Conservation (phyloP, 2,888 invertebrate genomes). For the Branchipolynoe longqiensis region DNA sequence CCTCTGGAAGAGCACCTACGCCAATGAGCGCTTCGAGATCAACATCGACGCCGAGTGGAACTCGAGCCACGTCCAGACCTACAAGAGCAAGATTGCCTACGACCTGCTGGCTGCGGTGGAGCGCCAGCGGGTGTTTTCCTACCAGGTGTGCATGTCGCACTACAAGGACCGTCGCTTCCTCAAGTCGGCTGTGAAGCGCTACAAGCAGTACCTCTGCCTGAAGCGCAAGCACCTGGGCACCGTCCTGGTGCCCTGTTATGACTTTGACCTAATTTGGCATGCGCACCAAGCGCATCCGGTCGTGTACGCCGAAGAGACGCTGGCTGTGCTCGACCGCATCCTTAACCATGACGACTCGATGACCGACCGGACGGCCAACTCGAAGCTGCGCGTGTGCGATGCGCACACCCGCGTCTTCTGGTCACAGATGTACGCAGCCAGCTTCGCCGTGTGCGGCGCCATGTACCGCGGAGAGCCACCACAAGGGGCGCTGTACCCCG, state of each 20-base stretch:
- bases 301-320: conserved; percentile 76
- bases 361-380: conserved; percentile 81
- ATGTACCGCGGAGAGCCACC: conserved; percentile 83
- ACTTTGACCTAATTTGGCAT: conserved; percentile 83
- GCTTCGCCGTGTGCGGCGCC: conserved; percentile 80
- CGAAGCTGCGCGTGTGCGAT: conserved; percentile 81
- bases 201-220: conserved; percentile 81
- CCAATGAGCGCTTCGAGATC: conserved; percentile 73
- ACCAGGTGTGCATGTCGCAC: conserved; percentile 83
- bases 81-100: conserved; percentile 70
- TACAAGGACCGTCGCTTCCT: conserved; percentile 82
- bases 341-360: conserved; percentile 83
- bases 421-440: conserved; percentile 80
- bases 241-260: conserved; percentile 83
- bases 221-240: conserved; percentile 81
- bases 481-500: conserved; percentile 78
- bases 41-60: conserved; percentile 62
- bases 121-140: conserved; percentile 82
- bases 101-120: conserved; percentile 81
- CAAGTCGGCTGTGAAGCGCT: conserved; percentile 79
- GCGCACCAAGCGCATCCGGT: conserved; percentile 82
- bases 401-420: conserved; percentile 81
- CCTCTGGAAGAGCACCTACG: conserved; percentile 75
- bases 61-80: background rate
- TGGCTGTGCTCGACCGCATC: conserved; percentile 73